phyloP scores from a whole-genome alignment of 2,888 invertebrate species.

The Leucoma salicis region DNA sequence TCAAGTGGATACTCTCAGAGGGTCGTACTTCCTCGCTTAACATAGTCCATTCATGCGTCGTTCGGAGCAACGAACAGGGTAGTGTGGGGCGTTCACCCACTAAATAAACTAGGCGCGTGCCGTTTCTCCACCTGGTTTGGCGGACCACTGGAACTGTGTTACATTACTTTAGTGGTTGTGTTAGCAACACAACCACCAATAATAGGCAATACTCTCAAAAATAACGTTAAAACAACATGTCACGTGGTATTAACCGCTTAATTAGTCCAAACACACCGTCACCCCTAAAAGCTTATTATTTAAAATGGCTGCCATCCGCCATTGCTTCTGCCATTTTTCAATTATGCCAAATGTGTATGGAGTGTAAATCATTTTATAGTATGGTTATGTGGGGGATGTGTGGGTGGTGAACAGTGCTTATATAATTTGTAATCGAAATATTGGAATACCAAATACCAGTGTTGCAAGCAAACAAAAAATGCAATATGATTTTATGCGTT shows the following conservation, averaged over 20 bases:
- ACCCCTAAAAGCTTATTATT: constrained; percentile 62
- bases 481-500: constrained; percentile 49
- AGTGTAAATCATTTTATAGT: constrained; percentile 68
- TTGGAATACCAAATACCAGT: constrained; percentile 53
- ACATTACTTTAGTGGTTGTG: too few species aligned
- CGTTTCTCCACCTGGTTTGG: too few species aligned
- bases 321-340: constrained; percentile 77
- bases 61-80: too few species aligned
- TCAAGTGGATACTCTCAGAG: too few species aligned
- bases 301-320: constrained; percentile 56
- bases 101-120: too few species aligned
- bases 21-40: too few species aligned
- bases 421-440: constrained; percentile 76
- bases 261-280: constrained; percentile 35
- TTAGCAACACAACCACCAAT: too few species aligned
- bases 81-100: too few species aligned
- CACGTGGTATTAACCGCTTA: constrained; percentile 33
- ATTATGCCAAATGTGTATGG: constrained; percentile 78
- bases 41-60: too few species aligned
- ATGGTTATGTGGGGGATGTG: constrained; percentile 20
- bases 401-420: constrained; percentile 49
- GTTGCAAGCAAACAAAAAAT: constrained; percentile 36
- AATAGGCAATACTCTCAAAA: too few species aligned
- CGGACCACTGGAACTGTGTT: too few species aligned
- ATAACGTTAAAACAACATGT: constrained; percentile 4